Evolutionary conservation across 1,140 invertebrate genomes (phyloP).

Genomic region (Carcinoscorpius rotundicauda): DNA sequence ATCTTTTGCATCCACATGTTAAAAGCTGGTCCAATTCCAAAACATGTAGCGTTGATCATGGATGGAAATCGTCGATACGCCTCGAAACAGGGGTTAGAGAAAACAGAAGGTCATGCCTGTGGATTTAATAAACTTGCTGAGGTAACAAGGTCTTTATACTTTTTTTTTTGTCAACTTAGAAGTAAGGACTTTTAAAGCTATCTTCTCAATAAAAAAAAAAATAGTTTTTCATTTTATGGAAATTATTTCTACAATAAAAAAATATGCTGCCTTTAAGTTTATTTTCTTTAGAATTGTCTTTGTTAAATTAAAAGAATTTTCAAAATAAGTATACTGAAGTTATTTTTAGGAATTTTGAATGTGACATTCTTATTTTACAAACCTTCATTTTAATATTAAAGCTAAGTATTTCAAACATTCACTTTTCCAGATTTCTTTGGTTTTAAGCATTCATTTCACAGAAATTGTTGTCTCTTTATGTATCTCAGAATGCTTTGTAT

Average conservation of each 20-base stretch:
- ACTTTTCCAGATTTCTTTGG: too few species aligned
- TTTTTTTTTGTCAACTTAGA: background rate
- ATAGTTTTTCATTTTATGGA: background rate
- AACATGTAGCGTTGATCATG: constrained; percentile 95
- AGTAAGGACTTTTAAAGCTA: background rate
- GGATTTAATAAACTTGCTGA: constrained; percentile 94
- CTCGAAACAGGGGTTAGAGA: constrained; percentile 58
- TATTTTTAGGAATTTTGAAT: too few species aligned
- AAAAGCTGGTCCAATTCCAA: constrained; percentile 56
- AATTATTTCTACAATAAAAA: background rate
- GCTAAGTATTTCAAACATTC: too few species aligned
- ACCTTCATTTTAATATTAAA: too few species aligned
- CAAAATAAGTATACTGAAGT: too few species aligned
- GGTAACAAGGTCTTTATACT: constrained; percentile 28
- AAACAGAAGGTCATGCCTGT: constrained; percentile 69
- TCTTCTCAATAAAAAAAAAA: background rate
- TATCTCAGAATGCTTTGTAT: too few species aligned
- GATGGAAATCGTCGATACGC: constrained; percentile 97
- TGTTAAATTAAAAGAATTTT: too few species aligned
- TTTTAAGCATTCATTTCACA: too few species aligned
- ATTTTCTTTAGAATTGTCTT: too few species aligned
- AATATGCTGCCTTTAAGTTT: background rate
- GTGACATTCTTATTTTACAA: too few species aligned
- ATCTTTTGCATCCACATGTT: constrained; percentile 20
- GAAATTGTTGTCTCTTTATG: too few species aligned